Base-by-base conservation (phyloP, 2,113 vertebrate species). In the Halichoeres trimaculatus region DNA sequence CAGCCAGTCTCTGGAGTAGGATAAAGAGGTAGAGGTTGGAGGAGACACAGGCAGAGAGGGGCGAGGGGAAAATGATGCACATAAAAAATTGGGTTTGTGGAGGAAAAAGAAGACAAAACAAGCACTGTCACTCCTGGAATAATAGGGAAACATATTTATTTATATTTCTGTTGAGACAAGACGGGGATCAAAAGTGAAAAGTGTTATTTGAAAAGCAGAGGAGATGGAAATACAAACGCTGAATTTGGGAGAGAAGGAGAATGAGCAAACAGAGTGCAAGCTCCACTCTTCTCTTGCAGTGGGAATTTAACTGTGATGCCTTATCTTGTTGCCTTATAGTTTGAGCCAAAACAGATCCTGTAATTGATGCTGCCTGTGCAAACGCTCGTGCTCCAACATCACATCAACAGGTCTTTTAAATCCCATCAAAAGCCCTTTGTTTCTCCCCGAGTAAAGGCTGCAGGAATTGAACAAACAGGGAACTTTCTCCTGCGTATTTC, bases 1-100 rank as follows among this genome's bases (percentile, higher is more conserved):
- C 30, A 54, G 69, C 62, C 70, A 63, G 38, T 48, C 61, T 50
- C 54, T 17, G 48, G 69, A 64, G 63, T 70, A 68, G 48, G 76
- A 76, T 74, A 74, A 78, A 81, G 80, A 76, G 84, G 72, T 75
- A 53, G 73, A 62, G 19, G 69, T 69, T 61, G 70, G 66, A 69
- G 59, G 64, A 76, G 76, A 67, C 66, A 20, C 38, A 55, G 57
- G 45, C 20, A 70, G 16, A 43, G 16, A 43, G 41, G 41, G 13
- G 41, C 13, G 14, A 16, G 41, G 41, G 41, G 16, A 5, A 43
- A 38, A 47, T 43, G 48, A 54, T 70, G 68, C 50, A 41, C 43
- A 26, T 8, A 45, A 36, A 59, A 59, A 41, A 64, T 53, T 60
- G 47, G 50, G 62, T 76, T 74, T 71, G 3, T 30, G 26, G 19